Conservation (phyloP, 2,888 invertebrate genomes). For the Catotricha subobsoleta region DNA sequence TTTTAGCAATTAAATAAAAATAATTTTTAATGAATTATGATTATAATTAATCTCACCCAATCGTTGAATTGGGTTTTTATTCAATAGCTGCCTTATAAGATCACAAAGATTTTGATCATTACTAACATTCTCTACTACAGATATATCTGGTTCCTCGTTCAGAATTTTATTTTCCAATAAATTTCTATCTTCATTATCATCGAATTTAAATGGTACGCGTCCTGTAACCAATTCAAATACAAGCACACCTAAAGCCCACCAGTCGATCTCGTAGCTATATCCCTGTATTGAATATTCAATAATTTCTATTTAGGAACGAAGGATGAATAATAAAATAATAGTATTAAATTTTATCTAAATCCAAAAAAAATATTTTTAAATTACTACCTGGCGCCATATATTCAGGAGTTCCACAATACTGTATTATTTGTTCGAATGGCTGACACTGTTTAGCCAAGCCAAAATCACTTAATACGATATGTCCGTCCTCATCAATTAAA, state of each 20-base stretch:
- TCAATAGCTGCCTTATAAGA: constrained; percentile 63
- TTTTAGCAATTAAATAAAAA: too few relatives aligned
- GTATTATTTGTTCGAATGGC: constrained; percentile 67
- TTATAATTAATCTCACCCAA: too few relatives aligned
- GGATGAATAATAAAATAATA: too few relatives aligned
- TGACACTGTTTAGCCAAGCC: constrained; percentile 85
- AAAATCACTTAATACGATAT: constrained; percentile 93
- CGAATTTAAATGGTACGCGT: constrained; percentile 92
- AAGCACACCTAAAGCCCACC: constrained; percentile 97
- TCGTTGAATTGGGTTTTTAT: constrained; percentile 75
- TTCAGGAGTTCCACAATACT: constrained; percentile 96
- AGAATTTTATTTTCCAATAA: too few relatives aligned
- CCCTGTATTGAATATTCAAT: constrained; percentile 77
- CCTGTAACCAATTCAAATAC: constrained; percentile 93
- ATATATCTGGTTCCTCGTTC: too few relatives aligned
- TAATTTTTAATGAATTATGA: too few relatives aligned
- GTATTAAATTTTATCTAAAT: too few relatives aligned
- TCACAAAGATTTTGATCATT: constrained; percentile 43
- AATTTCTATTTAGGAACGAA: constrained; percentile 46
- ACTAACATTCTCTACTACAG: constrained; percentile 69
- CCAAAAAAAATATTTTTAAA: too few relatives aligned
- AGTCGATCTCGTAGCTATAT: constrained; percentile 95
- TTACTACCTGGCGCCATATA: constrained; percentile 84
- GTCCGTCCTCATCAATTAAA: constrained; percentile 80
- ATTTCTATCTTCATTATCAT: constrained; percentile 84